Evolutionary conservation across 2,113 vertebrate species (phyloP), one percentile per base, ranked within the genome.

Genomic region (Lontra canadensis): DNA sequence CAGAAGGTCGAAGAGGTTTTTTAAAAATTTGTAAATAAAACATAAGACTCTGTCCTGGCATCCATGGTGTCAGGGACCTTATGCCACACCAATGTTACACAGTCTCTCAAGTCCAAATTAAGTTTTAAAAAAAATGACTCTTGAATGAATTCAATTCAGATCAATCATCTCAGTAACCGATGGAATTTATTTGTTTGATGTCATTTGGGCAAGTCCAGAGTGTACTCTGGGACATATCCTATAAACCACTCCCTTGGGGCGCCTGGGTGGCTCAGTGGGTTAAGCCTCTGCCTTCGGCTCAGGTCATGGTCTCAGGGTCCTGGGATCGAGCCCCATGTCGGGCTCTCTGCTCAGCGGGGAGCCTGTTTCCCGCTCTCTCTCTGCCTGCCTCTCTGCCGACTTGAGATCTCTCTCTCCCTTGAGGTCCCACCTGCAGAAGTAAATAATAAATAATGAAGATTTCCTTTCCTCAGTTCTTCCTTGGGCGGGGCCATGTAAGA

Each of bases 321-420:
- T 52, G 49, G 49, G 49, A 52, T 52, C 4, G 49, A 52, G 49
- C 49, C 49, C 49, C 4, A 0, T 1, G 0, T 52, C 0, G 15
- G 49, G 15, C 49, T 52, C 4, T 17, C 49, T 52, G 49, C 49
- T 52, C 49, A 12, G 15, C 49, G 15, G 49, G 49, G 49, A 17
- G 49, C 49, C 49, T 52, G 49, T 3, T 52, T 52, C 49, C 49
- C 14, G 4, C 47, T 49, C 47, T 49, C 49, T 52, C 14, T 15
- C 14, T 52, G 49, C 49, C 49, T 52, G 49, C 49, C 4, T 52
- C 49, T 52, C 49, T 52, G 49, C 49, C 15, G 4, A 17, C 49
- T 52, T 52, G 49, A 17, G 49, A 52, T 52, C 49, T 52, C 15
- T 52, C 49, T 17, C 4, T n/a, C 39, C 39, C 49, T 86, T 36